phyloP scores from a whole-genome alignment of 2,888 invertebrate genomes.

The Diplazon laetatorius region DNA sequence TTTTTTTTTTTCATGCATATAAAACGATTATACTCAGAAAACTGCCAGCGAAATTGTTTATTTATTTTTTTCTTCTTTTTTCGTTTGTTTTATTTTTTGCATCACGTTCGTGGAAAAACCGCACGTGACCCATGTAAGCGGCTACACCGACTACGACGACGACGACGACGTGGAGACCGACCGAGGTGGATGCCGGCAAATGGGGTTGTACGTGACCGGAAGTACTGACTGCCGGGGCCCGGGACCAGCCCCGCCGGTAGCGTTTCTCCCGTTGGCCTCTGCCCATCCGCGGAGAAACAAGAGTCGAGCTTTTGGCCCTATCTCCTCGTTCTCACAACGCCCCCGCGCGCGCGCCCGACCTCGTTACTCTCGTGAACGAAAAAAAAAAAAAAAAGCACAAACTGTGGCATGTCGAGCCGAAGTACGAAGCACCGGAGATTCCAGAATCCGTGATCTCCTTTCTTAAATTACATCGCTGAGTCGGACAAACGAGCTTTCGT shows the following conservation, averaged over 20 bases:
- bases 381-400: slow-evolving; percentile 55
- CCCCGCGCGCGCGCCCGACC: slow-evolving; percentile 43
- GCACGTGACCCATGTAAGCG: slow-evolving; percentile 48
- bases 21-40: background rate
- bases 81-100: slow-evolving; percentile 26
- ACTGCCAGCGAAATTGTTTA: slow-evolving; percentile 25
- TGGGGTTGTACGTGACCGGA: slow-evolving; percentile 62
- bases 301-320: slow-evolving; percentile 30
- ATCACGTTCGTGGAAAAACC: slow-evolving; percentile 36
- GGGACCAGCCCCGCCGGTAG: slow-evolving; percentile 27
- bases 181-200: slow-evolving; percentile 46
- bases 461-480: slow-evolving; percentile 20
- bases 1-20: background rate
- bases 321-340: slow-evolving; percentile 14
- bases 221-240: slow-evolving; percentile 36
- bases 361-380: slow-evolving; percentile 52
- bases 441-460: background rate
- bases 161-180: slow-evolving; percentile 33
- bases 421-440: background rate
- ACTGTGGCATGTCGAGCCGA: slow-evolving; percentile 19
- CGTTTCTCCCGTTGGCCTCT: slow-evolving; percentile 19
- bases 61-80: slow-evolving; percentile 20
- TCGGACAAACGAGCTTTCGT: slow-evolving; percentile 5
- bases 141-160: slow-evolving; percentile 30
- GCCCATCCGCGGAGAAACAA: slow-evolving; percentile 24